Base-by-base conservation (phyloP, 2,888 invertebrate genomes). In the Carpatolechia fugitivella region DNA sequence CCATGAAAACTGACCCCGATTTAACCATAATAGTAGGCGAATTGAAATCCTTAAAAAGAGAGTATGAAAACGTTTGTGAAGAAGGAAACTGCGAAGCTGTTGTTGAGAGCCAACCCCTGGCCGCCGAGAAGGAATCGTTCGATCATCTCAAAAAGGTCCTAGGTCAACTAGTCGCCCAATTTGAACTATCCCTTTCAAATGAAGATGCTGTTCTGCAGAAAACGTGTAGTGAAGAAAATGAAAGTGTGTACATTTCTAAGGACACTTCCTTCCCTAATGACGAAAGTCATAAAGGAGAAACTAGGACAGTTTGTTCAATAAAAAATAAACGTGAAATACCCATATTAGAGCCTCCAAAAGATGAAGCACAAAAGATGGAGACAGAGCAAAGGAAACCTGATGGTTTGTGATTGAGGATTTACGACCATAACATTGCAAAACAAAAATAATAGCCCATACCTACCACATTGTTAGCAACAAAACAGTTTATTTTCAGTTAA, bases 1-100 rank as follows among this genome's bases (percentile, higher is more conserved):
- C 93, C 0, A 76, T 95, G 59, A 72, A 85, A 4, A 79, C 85
- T 0, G 83, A 93, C 60, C 92, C 93, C 0, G 79, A 89, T 7
- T 67, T 94, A 14, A 81, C 89, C 31, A 85, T 94, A 0, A 90
- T 88, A 0, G 76, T 93, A 1, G 89, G 91, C 1, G 92, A 92
- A 58, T 70, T 89, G 1, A 86, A 83, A 57, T 78, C 82, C 0
- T 67, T 90, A 54, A 82, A 78, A 63, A 69, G 63, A 2, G 70
- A 79, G n/a, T 70, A 63, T 38, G 78, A 79, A 7, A 66, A 64
- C 4, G 60, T 41, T 2, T 85, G 85, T 47, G 74, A 75, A 1
- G 74, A 68, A 0, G 79, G 68, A 1, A 65, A 66, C 3, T 84
- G 85, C 56, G 78, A 40, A 16, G 8, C 40, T 0, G 67, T 72